These are phyloP conservation scores for Stenoptilia bipunctidactyla DNA, from an alignment of 2,888 invertebrate genomes.

Conservation along the genomic window DNA sequence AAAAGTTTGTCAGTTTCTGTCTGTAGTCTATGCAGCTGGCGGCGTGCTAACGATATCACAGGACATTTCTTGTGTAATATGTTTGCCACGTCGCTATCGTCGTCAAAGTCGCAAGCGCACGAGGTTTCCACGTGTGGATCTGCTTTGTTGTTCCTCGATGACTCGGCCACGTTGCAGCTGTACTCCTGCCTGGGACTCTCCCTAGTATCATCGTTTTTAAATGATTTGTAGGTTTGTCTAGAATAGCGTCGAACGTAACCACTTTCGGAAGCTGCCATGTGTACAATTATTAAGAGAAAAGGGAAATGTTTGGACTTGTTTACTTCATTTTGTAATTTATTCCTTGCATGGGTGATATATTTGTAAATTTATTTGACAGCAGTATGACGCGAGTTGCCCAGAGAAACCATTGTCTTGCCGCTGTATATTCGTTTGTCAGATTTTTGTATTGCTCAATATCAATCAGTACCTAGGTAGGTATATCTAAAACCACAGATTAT, in stretches of 20 bases:
- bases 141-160: constrained; percentile 27
- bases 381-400: too few relatives aligned
- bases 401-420: too few relatives aligned
- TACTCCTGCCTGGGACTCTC: constrained; percentile 23
- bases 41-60: constrained; percentile 48
- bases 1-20: constrained; percentile 45
- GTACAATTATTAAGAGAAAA: too few relatives aligned
- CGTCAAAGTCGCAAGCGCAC: constrained; percentile 41
- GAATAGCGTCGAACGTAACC: constrained; percentile 47
- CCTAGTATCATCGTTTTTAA: constrained; percentile 24
- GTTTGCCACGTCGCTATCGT: constrained; percentile 42
- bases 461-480: too few relatives aligned
- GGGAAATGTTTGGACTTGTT: too few relatives aligned
- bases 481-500: too few relatives aligned
- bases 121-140: constrained; percentile 10
- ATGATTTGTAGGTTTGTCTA: constrained; percentile 46
- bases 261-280: neutral
- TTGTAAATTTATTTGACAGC: too few relatives aligned
- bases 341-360: too few relatives aligned
- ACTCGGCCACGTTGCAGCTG: constrained; percentile 24
- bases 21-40: constrained; percentile 45
- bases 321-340: too few relatives aligned
- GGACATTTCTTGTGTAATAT: constrained; percentile 57
- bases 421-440: too few relatives aligned
- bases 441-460: too few relatives aligned